A percentile compares a stretch with the other conserved stretches of the same genome.
phyloP scores from a whole-genome alignment of 30 jellyfish, hydroid and myxozoan genomes.

The Sanderia malayensis region DNA sequence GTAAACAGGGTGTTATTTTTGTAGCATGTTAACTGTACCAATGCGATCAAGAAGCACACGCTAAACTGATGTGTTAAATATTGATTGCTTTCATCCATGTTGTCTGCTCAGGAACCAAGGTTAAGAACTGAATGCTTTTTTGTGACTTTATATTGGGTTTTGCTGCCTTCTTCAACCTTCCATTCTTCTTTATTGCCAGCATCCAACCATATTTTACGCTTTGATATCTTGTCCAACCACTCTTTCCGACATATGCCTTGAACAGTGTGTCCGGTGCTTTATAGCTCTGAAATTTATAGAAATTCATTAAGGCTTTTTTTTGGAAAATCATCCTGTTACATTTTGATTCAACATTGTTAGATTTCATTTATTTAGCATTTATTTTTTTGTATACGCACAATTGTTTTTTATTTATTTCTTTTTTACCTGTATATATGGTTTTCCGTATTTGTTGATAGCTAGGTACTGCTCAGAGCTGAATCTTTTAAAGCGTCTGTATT shows the following conservation, averaged over 20 bases:
- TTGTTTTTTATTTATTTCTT: no score
- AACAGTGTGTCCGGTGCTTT: slow-evolving; percentile 6
- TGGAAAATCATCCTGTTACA: no score
- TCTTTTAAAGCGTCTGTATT: slow-evolving; percentile 28
- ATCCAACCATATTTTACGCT: slow-evolving; percentile 17
- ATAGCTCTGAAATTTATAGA: not conserved
- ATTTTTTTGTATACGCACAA: no score
- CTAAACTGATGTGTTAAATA: not conserved
- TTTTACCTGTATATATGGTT: slow-evolving; percentile 45
- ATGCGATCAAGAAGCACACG: not conserved
- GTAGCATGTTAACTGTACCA: no score
- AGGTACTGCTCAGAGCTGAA: slow-evolving; percentile 5
- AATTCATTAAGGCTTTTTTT: no score
- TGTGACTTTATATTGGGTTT: not conserved
- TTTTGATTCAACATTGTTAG: no score
- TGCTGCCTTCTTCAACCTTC: slow-evolving; percentile 16
- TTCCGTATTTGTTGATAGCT: slow-evolving; percentile 48
- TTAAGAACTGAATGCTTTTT: slow-evolving; percentile 14
- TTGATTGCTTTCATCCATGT: not conserved
- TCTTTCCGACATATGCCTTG: slow-evolving; percentile 2
- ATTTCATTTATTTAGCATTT: no score
- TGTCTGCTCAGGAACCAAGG: slow-evolving; percentile 8
- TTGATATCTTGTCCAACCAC: slow-evolving; percentile 15
- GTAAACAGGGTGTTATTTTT: no score
- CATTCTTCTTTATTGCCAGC: slow-evolving; percentile 19